Evolutionary conservation across 2,888 invertebrate genomes (phyloP), one percentile per base, ranked within the genome.

Genomic region (Cataglyphis altisquamis): DNA sequence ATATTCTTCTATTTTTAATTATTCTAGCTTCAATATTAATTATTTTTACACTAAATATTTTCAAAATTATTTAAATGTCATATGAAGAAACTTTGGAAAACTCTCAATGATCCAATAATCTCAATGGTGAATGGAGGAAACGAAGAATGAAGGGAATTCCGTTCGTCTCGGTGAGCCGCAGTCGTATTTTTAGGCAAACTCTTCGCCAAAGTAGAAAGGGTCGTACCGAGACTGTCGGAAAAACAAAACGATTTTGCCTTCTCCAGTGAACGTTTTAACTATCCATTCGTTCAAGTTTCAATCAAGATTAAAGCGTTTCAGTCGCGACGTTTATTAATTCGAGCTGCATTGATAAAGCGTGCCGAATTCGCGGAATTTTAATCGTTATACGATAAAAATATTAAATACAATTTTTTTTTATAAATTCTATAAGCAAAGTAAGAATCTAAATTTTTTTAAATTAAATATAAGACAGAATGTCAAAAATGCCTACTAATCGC

Each of bases 171-270:
- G 29, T 63, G 55, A 81, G 52, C 15, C 36, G 25, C 39, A n/a
- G 74, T 70, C 45, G 70, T 81, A 81, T 81, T 81, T 81, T 81
- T 81, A 81, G 81, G 63, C 63, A 39, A 39, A 45, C 36, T 75
- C 81, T 64, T 63, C 29, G 52, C 21, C 21, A 29, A 75, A 81
- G 75, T 75, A 81, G 63, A 74, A 81, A 75, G 41, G 63, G 29
- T 18, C 15, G 62, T 63, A 36, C 36, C 81, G 63, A 81, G 52
- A 41, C 52, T 41, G 52, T 5, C 63, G 55, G 63, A 52, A 81
- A 72, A 75, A 75, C 74, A 41, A 81, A 74, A 81, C 48, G 75
- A 74, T 64, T 63, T 64, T 29, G 52, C 29, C 39, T 62, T 36
- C 45, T 62, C 62, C 60, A 70, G 25, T 18, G 41, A 52, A 39